Base-by-base conservation (phyloP, 2,797 vertebrate genomes). In the Rhincodon typus region DNA sequence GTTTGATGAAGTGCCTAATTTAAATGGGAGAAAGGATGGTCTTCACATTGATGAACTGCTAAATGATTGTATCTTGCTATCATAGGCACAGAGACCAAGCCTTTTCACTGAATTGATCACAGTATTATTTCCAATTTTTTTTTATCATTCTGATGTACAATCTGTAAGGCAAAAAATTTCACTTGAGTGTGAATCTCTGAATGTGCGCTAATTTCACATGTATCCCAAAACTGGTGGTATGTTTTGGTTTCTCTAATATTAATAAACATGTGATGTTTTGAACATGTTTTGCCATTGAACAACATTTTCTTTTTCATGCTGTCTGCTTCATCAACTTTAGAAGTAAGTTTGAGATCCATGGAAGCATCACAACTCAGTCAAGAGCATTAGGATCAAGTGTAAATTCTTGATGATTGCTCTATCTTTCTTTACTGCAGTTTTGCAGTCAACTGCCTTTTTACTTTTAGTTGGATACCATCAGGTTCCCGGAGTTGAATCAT, bases 21-120 rank as follows among this genome's bases (percentile, higher is more conserved):
- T 96, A 96, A 95, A 96, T 96, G 87, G 96, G 95, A 95, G 96
- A 96, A 96, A 25, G 97, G 96, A 96, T 96, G 50, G 96, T 96
- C 90, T 97, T 96, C 93, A 96, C 82, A 96, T 96, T 84, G 88
- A 96, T 96, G 74, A 96, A 15, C 34, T 94, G 8, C 96, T 97
- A 97, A 96, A 96, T 97, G 88, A 95, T 96, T 97, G 96, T 96
- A 79, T 96, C 96, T 96, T 96, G 96, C 70, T 96, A 86, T 96
- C 66, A 96, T 38, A 96, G 96, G 82, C 96, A 96, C 69, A 96
- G 96, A 79, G 95, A 77, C 96, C 95, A 72, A 96, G 96, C 97
- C 95, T 96, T 97, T 97, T 96, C 95, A n/a, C 30, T 95, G 87
- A 96, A 96, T 96, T 96, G 96, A 50, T 95, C 96, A 53, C 96